phyloP scores from a whole-genome alignment of 2,888 invertebrate species.

The Oithona nana region DNA sequence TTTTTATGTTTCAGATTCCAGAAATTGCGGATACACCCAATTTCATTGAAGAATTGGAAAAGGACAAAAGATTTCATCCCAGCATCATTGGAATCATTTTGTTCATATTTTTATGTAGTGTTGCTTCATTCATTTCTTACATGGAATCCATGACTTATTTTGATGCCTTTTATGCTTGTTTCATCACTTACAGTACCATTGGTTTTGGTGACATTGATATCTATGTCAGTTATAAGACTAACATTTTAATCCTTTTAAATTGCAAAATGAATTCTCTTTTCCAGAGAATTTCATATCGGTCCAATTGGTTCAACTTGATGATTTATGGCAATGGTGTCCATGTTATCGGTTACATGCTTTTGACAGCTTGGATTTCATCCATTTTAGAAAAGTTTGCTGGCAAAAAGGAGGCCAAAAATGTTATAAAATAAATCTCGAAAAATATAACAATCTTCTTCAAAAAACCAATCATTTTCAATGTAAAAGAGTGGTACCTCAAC shows the following conservation, averaged over 20 bases:
- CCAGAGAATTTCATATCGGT: constrained; percentile 4
- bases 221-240: not conserved
- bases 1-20: no score
- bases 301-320: constrained; percentile 11
- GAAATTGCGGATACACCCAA: no score
- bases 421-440: no score
- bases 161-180: constrained; percentile 11
- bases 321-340: constrained; percentile 14
- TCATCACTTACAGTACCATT: constrained; percentile 11
- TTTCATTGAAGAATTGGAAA: not conserved
- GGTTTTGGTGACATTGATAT: constrained; percentile 14
- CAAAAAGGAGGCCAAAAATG: no score
- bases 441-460: no score
- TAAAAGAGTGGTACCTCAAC: no score
- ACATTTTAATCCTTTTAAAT: not conserved
- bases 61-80: constrained; percentile 13
- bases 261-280: not conserved
- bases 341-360: constrained; percentile 10
- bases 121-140: constrained; percentile 5
- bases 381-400: constrained; percentile 4
- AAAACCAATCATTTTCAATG: no score
- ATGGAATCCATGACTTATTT: constrained; percentile 14
- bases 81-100: constrained; percentile 8
- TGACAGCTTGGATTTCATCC: constrained; percentile 7
- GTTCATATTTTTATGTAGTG: not conserved